phyloP scores from a whole-genome alignment of 2,113 vertebrate species.

The Pogona vitticeps region DNA sequence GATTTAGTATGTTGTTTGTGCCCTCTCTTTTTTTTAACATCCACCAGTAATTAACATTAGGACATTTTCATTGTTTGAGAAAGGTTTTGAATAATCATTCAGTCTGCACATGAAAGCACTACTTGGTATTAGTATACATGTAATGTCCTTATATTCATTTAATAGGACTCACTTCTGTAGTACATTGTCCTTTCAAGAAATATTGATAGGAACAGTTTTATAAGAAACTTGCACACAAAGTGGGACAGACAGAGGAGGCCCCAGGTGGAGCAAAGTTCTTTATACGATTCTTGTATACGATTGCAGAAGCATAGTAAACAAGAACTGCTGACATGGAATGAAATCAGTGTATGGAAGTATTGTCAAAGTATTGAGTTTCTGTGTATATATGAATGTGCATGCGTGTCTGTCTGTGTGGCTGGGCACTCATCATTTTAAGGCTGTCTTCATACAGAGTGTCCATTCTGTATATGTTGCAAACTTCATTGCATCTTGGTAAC shows the following conservation, averaged over 20 bases:
- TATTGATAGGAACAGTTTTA: conserved; percentile 28
- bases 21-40: neutral
- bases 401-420: too few relatives aligned
- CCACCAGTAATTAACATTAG: conserved; percentile 5
- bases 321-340: neutral
- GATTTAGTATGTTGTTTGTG: neutral
- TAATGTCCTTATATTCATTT: conserved; percentile 24
- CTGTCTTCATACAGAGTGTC: neutral
- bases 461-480: neutral
- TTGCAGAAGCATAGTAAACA: neutral
- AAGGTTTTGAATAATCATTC: neutral
- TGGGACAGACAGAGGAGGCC: conserved; percentile 11
- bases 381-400: neutral
- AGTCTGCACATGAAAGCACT: conserved; percentile 5
- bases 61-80: neutral
- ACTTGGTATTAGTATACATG: neutral
- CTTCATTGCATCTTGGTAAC: neutral
- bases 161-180: conserved; percentile 44
- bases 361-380: neutral
- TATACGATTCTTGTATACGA: conserved; percentile 41
- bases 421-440: too few relatives aligned
- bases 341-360: neutral
- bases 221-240: conserved; percentile 42
- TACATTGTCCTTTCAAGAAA: conserved; percentile 29
- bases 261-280: conserved; percentile 25